Evolutionary conservation across 2,113 vertebrate species (phyloP).

Genomic region (Vulpes vulpes): DNA sequence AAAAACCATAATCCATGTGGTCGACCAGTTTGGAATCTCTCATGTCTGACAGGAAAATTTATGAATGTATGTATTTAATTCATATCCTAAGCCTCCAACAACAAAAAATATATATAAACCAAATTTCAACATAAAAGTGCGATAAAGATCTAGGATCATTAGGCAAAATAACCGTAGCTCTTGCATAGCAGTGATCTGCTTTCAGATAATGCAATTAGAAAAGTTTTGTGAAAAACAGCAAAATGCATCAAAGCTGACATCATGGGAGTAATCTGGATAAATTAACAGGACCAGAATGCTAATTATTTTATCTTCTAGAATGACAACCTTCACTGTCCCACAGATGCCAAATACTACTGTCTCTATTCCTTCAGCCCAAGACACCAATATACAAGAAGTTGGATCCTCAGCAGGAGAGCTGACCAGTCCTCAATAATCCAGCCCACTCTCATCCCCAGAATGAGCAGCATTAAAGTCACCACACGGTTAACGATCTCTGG

Average conservation of each 20-base stretch:
- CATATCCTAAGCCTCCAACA: not conserved
- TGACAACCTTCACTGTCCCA: not conserved
- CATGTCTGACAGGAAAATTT: not conserved
- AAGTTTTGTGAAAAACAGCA: not conserved
- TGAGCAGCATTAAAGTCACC: not conserved
- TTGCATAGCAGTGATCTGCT: not conserved
- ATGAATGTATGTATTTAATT: not conserved
- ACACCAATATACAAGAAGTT: not conserved
- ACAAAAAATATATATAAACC: not conserved
- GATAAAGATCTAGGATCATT: not conserved
- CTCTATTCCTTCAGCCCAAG: not conserved
- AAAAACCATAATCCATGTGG: not conserved
- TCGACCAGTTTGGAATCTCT: not conserved
- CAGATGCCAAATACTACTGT: not conserved
- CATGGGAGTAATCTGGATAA: constrained; percentile 19
- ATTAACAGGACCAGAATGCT: not conserved
- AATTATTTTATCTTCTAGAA: not conserved
- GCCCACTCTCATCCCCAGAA: not conserved
- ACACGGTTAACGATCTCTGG: not conserved
- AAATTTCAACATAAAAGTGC: not conserved
- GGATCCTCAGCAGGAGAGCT: not conserved
- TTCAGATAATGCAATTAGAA: constrained; percentile 13
- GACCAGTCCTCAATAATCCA: not conserved
- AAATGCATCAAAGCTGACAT: not conserved
- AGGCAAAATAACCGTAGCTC: constrained; percentile 36